These are phyloP conservation scores for Polymixis flavicincta DNA, from an alignment of 2,888 invertebrate genomes.

Conservation along the genomic window DNA sequence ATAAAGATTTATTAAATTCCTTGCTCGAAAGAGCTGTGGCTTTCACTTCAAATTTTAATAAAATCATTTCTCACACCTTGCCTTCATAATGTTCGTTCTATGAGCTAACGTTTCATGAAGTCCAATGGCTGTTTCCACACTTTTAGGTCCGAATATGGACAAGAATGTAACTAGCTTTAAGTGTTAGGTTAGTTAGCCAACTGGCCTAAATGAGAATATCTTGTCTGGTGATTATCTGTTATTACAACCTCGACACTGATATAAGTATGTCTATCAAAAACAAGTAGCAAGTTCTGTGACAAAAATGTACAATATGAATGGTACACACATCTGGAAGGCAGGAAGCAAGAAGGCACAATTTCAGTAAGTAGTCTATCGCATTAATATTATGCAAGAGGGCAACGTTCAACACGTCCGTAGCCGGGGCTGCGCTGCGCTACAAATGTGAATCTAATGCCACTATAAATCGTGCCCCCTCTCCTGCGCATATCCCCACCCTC, in stretches of 20 bases:
- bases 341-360: conserved; percentile 55
- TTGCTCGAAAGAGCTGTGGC: conserved; percentile 69
- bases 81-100: conserved; percentile 58
- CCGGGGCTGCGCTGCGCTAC: conserved; percentile 69
- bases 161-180: conserved; percentile 23
- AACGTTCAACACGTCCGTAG: conserved; percentile 70
- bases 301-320: conserved; percentile 6
- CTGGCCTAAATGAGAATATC: conserved; percentile 8
- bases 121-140: conserved; percentile 48
- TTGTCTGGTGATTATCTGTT: not conserved
- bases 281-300: not conserved
- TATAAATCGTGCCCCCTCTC: conserved; percentile 82
- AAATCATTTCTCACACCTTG: conserved; percentile 74
- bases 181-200: not conserved
- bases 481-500: conserved; percentile 72
- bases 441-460: conserved; percentile 87
- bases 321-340: conserved; percentile 30
- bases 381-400: conserved; percentile 70
- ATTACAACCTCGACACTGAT: not conserved
- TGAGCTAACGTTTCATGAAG: conserved; percentile 50
- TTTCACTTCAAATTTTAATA: conserved; percentile 75
- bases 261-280: not conserved
- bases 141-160: conserved; percentile 21
- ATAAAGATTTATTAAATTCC: conserved; percentile 81
- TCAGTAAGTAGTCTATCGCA: conserved; percentile 63